Evolutionary conservation across 2,113 vertebrate genomes (phyloP).

Genomic region (Sapajus apella): DNA sequence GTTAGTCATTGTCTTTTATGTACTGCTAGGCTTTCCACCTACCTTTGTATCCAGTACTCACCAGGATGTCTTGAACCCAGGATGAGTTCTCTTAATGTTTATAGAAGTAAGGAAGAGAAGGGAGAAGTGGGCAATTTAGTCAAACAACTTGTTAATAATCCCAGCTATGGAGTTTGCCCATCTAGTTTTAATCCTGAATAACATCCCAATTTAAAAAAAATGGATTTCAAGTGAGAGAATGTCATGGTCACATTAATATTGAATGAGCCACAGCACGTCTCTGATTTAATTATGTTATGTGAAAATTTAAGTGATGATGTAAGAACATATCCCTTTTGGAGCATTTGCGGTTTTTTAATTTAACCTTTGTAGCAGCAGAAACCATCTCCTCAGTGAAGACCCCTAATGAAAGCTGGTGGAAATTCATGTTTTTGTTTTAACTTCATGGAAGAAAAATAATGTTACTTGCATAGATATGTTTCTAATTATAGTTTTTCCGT

Average conservation of each 20-base stretch:
- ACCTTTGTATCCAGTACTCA: neutral
- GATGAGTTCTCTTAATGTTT: neutral
- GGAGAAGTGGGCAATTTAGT: neutral
- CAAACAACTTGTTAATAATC: constrained; percentile 37
- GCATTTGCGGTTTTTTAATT: constrained; percentile 66
- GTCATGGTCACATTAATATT: constrained; percentile 59
- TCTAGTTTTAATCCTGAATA: constrained; percentile 49
- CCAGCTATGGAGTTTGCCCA: constrained; percentile 15
- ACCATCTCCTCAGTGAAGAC: constrained; percentile 67
- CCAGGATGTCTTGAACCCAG: neutral
- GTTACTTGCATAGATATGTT: constrained; percentile 83
- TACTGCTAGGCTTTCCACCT: neutral
- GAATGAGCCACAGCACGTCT: constrained; percentile 1
- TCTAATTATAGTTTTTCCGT: constrained; percentile 86
- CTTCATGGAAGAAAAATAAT: constrained; percentile 79
- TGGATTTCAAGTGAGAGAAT: constrained; percentile 61
- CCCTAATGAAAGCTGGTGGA: constrained; percentile 74
- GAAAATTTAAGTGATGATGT: constrained; percentile 68
- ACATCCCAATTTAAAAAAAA: constrained; percentile 16
- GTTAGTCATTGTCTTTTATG: neutral
- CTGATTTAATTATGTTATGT: constrained; percentile 65
- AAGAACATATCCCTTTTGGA: constrained; percentile 62
- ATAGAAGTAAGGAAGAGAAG: neutral
- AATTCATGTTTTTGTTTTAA: constrained; percentile 79
- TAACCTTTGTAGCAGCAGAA: constrained; percentile 71